Conservation (phyloP, 2,888 invertebrate genomes). For the Tachina grossa region DNA sequence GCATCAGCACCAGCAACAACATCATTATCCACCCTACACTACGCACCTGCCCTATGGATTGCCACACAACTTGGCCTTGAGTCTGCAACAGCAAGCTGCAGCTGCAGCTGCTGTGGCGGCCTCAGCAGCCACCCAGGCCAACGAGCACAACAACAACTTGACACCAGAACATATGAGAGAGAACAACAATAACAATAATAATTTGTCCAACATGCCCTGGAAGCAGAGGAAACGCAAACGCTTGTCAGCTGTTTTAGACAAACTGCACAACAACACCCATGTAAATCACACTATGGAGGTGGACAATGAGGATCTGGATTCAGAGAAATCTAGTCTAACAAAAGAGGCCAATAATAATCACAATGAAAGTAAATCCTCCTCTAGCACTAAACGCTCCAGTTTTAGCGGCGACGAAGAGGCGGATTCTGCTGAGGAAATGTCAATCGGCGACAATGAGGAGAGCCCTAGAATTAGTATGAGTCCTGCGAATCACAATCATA, state of each 20-base stretch:
- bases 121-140: constrained; percentile 79
- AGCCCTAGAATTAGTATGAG: constrained; percentile 82
- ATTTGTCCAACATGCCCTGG: constrained; percentile 85
- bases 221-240: constrained; percentile 91
- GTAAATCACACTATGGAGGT: constrained; percentile 75
- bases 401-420: constrained; percentile 78
- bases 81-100: constrained; percentile 78
- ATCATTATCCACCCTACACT: constrained; percentile 76
- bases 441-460: constrained; percentile 73
- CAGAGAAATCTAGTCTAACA: constrained; percentile 72
- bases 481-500: constrained; percentile 73
- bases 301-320: constrained; percentile 71
- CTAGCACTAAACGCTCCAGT: constrained; percentile 73
- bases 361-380: constrained; percentile 63
- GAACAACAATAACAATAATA: constrained; percentile 70
- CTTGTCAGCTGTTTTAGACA: constrained; percentile 91
- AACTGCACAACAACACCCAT: constrained; percentile 84
- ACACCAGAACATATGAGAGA: constrained; percentile 44
- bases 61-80: constrained; percentile 78
- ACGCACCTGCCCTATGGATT: constrained; percentile 77
- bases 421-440: constrained; percentile 76
- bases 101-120: constrained; percentile 78
- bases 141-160: constrained; percentile 72
- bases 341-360: constrained; percentile 74
- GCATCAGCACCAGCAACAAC: constrained; percentile 74